Conservation (phyloP, 2,797 vertebrate species). For the Ptychobarbus kaznakovi region DNA sequence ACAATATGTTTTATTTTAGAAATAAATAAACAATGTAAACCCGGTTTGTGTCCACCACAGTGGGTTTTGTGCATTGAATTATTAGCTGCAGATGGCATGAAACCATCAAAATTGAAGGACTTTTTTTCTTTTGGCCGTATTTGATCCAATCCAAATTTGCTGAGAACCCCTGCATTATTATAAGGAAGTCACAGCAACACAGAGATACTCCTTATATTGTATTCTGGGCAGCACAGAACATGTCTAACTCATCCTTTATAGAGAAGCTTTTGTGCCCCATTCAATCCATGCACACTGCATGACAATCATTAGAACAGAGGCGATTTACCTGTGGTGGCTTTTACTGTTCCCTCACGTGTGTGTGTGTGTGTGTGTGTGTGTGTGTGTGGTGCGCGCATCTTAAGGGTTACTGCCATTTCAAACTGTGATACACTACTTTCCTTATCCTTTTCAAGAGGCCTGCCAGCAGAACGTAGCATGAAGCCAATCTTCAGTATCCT, state of each 20-base stretch:
- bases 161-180: background rate
- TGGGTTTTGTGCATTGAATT: background rate
- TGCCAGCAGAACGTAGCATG: slow-evolving; percentile 4
- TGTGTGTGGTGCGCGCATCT: background rate
- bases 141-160: background rate
- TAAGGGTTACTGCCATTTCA: slow-evolving; percentile 29
- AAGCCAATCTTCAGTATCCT: slow-evolving; percentile 22
- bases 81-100: background rate
- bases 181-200: background rate
- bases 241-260: background rate
- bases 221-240: background rate
- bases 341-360: slow-evolving; percentile 11
- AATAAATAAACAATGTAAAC: background rate
- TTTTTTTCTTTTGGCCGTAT: too few relatives aligned
- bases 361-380: background rate
- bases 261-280: background rate
- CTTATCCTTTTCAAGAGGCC: slow-evolving; percentile 16
- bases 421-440: background rate
- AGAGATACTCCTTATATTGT: background rate
- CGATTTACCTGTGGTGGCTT: background rate
- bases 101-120: background rate
- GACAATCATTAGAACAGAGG: background rate
- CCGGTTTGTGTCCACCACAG: background rate
- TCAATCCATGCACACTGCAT: background rate
- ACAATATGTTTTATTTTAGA: too few relatives aligned